These are phyloP conservation scores for Artibeus jamaicensis DNA, from an alignment of 2,797 vertebrate species.

Conservation along the genomic window DNA sequence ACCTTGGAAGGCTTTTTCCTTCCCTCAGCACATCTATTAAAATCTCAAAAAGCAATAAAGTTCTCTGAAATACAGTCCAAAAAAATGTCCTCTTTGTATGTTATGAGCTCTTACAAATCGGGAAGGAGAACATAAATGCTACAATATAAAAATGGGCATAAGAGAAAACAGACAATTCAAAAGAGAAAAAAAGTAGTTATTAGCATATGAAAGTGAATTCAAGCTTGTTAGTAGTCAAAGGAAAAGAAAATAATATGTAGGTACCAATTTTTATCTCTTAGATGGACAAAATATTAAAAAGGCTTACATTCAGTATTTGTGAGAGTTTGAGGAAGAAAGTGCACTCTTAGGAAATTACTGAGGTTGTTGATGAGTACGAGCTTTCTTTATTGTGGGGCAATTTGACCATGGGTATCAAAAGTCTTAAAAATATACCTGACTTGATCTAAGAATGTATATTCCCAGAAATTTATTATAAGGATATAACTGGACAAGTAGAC, in stretches of 20 bases:
- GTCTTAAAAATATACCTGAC: neutral
- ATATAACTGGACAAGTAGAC: neutral
- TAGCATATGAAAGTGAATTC: neutral
- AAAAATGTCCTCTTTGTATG: slow-evolving; percentile 23
- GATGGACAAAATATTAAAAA: neutral
- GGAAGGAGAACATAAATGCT: neutral
- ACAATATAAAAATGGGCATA: neutral
- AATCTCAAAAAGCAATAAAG: neutral
- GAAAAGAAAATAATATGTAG: neutral
- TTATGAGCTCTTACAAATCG: slow-evolving; percentile 7
- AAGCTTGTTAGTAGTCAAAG: neutral
- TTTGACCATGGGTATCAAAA: neutral
- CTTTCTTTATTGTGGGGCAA: neutral
- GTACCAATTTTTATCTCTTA: neutral
- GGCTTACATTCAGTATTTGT: neutral
- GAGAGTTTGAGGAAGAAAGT: neutral
- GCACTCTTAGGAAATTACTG: neutral
- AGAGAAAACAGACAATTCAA: neutral
- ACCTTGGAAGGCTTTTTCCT: neutral
- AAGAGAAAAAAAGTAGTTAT: neutral
- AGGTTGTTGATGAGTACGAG: neutral
- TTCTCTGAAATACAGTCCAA: slow-evolving; percentile 21
- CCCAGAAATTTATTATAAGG: neutral
- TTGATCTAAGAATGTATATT: neutral
- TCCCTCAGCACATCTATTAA: slow-evolving; percentile 16